Evolutionary conservation across 1,140 invertebrate species (phyloP), one percentile per base, ranked within the genome.

Genomic region (Whitmania pigra): DNA sequence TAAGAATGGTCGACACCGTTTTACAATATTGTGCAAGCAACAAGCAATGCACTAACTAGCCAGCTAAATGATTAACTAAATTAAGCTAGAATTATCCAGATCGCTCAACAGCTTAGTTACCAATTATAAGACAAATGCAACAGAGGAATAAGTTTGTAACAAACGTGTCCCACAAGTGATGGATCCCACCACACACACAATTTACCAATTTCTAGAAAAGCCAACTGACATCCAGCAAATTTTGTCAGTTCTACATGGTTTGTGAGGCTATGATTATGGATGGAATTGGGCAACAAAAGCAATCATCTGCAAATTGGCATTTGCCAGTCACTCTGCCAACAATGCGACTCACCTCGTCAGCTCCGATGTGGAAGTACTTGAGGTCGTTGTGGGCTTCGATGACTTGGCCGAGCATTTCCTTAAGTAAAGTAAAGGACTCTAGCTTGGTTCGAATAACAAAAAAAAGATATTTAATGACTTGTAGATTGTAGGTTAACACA

Each of bases 361-460:
- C 86, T 20, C 87, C 87, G 74, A 88, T 86, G 77, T 88, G 87
- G 27, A 88, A 80, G 74, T 79, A 83, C 40, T 79, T 78, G 2
- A 80, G 75, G 15, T 81, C 79, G 17, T 82, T 81, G 77, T 85
- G 86, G 22, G 87, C 25, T 20, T 72, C 79, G 77, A 88, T 79
- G 9, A 88, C 88, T 85, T 97, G 93, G 77, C 89, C 87, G 25
- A 97, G 85, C 86, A 97, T 90, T 73, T 88, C 82, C 73, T 86
- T 83, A 17, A 97, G 82, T 17, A 94, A 82, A 17, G 84, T 80
- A 53, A 89, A 78, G 0, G 90, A 90, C 75, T 87, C 87, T 67
- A 36, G 43, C 22, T 27, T 63, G 22, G 22, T 63, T 25, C 13
- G 20, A 63, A 63, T 27, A 25, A 31, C 29, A 63, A 63, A 63